These are phyloP conservation scores for Meiosimyza platycephala DNA, from an alignment of 2,888 invertebrate genomes.

Conservation along the genomic window DNA sequence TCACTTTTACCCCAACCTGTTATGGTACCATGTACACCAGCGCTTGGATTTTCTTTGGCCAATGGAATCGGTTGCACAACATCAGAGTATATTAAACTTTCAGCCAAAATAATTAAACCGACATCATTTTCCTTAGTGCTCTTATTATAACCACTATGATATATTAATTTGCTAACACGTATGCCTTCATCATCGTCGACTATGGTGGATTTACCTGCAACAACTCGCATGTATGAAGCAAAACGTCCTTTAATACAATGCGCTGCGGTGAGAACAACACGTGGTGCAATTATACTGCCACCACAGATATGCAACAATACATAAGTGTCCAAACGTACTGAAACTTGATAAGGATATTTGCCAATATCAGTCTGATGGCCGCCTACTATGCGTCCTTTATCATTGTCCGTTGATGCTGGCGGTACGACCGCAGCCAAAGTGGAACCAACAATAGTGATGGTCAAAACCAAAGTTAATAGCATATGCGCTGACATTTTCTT, in stretches of 20 bases:
- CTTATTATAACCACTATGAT: constrained; percentile 52
- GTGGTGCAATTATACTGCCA: constrained; percentile 44
- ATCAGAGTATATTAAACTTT: constrained; percentile 65
- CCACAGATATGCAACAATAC: constrained; percentile 48
- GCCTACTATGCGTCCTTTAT: constrained; percentile 55
- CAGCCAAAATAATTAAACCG: constrained; percentile 70
- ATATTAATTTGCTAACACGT: constrained; percentile 51
- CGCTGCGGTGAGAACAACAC: constrained; percentile 50
- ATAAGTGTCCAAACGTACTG: constrained; percentile 51
- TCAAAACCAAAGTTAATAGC: not conserved
- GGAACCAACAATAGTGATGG: constrained; percentile 40
- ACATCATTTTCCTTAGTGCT: constrained; percentile 70
- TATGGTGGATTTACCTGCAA: constrained; percentile 54
- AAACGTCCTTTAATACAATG: constrained; percentile 58
- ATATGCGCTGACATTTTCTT: constrained; percentile 23
- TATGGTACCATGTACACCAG: constrained; percentile 52
- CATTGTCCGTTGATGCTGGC: constrained; percentile 44
- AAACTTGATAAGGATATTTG: constrained; percentile 53
- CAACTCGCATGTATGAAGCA: constrained; percentile 53
- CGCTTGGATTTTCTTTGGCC: constrained; percentile 48
- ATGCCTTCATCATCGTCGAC: constrained; percentile 50
- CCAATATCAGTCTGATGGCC: constrained; percentile 48
- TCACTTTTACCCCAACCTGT: constrained; percentile 62
- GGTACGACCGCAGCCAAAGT: constrained; percentile 39
- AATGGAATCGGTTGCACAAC: constrained; percentile 65